Conservation (phyloP, 2,888 invertebrate genomes). For the Apamea sordens region DNA sequence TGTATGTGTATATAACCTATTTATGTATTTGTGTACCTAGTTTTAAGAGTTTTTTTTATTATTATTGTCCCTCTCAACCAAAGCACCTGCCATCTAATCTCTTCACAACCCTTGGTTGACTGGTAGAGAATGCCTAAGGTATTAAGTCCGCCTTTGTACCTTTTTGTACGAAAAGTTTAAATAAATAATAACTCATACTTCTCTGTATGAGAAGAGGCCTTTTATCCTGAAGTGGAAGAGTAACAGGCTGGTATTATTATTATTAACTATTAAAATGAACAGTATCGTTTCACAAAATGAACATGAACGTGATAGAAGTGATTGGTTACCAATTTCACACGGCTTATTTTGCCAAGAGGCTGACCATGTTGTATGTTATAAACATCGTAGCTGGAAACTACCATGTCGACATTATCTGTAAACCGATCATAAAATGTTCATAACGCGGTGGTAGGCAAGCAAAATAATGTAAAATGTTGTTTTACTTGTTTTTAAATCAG, state of each 20-base stretch:
- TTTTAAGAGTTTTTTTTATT: too few species aligned
- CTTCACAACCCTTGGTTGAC: too few species aligned
- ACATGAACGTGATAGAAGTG: neutral
- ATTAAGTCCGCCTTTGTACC: too few species aligned
- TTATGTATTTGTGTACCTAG: too few species aligned
- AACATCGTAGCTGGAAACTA: constrained; percentile 19
- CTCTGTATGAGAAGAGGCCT: neutral
- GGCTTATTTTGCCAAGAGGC: neutral
- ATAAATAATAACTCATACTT: too few species aligned
- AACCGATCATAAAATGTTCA: constrained; percentile 35
- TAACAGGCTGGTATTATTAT: neutral
- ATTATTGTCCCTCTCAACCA: too few species aligned
- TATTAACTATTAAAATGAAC: neutral
- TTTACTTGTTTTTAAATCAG: neutral
- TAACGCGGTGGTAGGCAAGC: neutral
- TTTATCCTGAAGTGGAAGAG: neutral
- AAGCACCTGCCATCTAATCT: too few species aligned
- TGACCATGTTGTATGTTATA: neutral
- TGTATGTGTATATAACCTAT: too few species aligned
- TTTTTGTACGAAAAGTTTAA: too few species aligned
- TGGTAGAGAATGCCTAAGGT: too few species aligned
- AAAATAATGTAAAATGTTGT: neutral
- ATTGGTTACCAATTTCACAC: constrained; percentile 7
- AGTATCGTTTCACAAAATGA: neutral
- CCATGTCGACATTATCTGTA: constrained; percentile 20